These are phyloP conservation scores for Atherix ibis DNA, from an alignment of 2,888 invertebrate genomes.

Conservation along the genomic window DNA sequence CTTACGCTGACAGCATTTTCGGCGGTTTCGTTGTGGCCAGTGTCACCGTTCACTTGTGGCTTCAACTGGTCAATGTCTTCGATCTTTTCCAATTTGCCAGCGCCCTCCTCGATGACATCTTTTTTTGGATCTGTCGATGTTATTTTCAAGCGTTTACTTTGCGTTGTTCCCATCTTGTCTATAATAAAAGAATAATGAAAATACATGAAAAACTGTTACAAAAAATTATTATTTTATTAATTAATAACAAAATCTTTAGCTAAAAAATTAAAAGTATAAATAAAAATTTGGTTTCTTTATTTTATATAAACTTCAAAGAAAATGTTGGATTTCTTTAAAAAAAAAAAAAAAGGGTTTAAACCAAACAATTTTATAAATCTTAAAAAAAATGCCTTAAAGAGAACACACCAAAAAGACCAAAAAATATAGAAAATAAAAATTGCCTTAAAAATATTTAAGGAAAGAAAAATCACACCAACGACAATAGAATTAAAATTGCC, in stretches of 20 bases:
- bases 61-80: conserved; percentile 57
- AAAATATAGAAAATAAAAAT: no score
- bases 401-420: no score
- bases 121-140: conserved; percentile 52
- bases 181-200: conserved; percentile 2
- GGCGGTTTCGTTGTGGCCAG: conserved; percentile 45
- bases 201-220: no score
- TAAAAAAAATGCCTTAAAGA: no score
- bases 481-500: no score
- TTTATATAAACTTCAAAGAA: no score
- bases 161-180: conserved; percentile 59
- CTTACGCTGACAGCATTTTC: conserved; percentile 42
- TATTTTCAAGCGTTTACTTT: conserved; percentile 76
- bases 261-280: not conserved
- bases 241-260: not conserved
- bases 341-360: no score
- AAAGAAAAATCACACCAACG: no score
- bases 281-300: no score
- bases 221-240: not conserved
- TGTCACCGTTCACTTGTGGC: conserved; percentile 58
- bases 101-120: conserved; percentile 40
- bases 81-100: conserved; percentile 60
- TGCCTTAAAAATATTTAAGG: no score
- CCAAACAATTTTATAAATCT: no score
- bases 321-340: no score